These are phyloP conservation scores for Ahaetulla prasina DNA, from an alignment of 2,113 vertebrate species.

Conservation along the genomic window DNA sequence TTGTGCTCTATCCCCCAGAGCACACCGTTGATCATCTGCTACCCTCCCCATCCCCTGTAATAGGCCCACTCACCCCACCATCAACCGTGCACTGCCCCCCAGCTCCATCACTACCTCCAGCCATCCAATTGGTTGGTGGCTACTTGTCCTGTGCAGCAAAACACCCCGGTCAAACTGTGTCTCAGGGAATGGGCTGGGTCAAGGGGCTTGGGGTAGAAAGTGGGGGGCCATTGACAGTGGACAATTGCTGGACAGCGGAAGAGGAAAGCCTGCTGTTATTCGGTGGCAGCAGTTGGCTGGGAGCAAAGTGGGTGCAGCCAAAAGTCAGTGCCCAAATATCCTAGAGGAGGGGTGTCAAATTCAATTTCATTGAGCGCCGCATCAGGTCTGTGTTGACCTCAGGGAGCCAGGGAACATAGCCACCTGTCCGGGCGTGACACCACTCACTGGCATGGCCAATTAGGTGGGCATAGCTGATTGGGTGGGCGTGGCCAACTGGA, in stretches of 20 bases:
- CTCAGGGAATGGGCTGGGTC: neutral
- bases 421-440: too few relatives aligned
- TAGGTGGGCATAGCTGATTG: too few relatives aligned
- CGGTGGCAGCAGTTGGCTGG: neutral
- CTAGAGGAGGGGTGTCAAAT: too few relatives aligned
- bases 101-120: neutral
- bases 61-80: neutral
- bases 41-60: neutral
- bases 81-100: neutral
- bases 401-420: too few relatives aligned
- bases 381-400: too few relatives aligned
- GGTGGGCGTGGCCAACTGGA: too few relatives aligned
- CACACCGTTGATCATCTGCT: too few relatives aligned
- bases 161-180: neutral
- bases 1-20: too few relatives aligned
- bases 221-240: neutral
- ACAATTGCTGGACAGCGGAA: neutral
- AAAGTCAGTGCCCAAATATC: too few relatives aligned
- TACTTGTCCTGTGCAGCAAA: neutral
- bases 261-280: neutral
- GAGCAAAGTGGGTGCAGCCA: neutral
- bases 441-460: too few relatives aligned
- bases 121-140: neutral
- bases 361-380: too few relatives aligned
- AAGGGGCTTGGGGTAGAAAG: neutral